phyloP scores from a whole-genome alignment of 2,797 vertebrate genomes.

The Betta splendens region DNA sequence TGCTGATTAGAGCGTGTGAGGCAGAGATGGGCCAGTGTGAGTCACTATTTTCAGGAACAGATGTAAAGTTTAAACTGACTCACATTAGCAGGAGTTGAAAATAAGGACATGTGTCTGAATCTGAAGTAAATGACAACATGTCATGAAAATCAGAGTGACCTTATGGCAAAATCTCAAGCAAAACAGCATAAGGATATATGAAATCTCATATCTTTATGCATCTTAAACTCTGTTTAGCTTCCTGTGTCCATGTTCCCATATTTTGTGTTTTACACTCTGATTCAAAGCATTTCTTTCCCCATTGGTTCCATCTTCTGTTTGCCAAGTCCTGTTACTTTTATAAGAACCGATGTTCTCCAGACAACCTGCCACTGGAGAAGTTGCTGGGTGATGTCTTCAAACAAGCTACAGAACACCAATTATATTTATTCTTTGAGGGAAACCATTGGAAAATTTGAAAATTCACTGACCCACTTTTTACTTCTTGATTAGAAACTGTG shows the following conservation, averaged over 20 bases:
- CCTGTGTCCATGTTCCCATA: neutral
- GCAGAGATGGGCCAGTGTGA: conserved; percentile 9
- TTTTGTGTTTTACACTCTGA: too few species aligned
- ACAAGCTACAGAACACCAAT: neutral
- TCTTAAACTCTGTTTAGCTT: neutral
- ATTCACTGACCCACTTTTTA: neutral
- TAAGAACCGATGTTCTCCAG: conserved; percentile 1
- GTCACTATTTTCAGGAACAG: conserved; percentile 24
- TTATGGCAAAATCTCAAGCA: neutral
- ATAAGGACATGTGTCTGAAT: conserved; percentile 18
- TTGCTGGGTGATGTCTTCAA: too few species aligned
- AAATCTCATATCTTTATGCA: neutral
- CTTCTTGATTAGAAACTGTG: neutral
- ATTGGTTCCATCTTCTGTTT: too few species aligned
- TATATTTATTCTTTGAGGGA: conserved; percentile 7
- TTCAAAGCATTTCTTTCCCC: too few species aligned
- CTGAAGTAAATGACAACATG: neutral
- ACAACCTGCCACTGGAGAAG: neutral
- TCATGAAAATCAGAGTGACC: neutral
- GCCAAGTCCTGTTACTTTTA: conserved; percentile 3
- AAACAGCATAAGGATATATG: neutral
- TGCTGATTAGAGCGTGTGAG: conserved; percentile 6
- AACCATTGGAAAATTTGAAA: conserved; percentile 13
- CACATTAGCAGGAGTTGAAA: conserved; percentile 21
- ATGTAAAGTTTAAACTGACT: conserved; percentile 35